Conservation (phyloP, 2,113 vertebrate genomes). For the Sialia sialis region DNA sequence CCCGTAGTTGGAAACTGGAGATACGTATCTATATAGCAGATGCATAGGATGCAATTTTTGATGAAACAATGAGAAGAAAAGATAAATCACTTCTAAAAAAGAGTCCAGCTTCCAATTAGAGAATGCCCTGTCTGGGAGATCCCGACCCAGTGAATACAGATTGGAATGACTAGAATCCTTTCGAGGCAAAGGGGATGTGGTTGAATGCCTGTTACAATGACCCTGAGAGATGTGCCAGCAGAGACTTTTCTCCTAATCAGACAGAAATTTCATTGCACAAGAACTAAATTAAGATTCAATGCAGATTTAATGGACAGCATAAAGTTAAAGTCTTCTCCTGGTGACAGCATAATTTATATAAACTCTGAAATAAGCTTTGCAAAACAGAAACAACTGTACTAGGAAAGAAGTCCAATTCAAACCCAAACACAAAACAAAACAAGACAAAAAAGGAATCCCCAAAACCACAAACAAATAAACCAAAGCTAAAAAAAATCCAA, state of each 20-base stretch:
- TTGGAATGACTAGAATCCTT: neutral
- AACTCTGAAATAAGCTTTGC: neutral
- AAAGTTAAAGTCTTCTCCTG: neutral
- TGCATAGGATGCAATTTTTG: neutral
- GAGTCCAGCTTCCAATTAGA: neutral
- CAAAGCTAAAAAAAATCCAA: fast-evolving
- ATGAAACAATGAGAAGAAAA: neutral
- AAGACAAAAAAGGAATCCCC: neutral
- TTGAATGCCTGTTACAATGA: neutral
- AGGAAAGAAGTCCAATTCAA: neutral
- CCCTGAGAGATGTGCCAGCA: neutral
- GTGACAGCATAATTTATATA: neutral
- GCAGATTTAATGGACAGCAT: neutral
- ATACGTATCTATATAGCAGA: neutral
- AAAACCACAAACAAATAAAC: neutral
- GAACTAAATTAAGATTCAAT: neutral
- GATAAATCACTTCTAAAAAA: neutral
- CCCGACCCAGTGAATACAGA: neutral
- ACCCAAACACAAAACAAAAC: neutral
- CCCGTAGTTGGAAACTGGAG: neutral
- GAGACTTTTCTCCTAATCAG: neutral
- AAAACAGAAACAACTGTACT: neutral
- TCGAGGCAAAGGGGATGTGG: fast-evolving
- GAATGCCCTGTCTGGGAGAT: neutral
- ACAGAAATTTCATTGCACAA: neutral